A percentile compares a stretch with the other conserved stretches of the same genome.
Evolutionary conservation across 2,888 invertebrate genomes (phyloP).

Genomic region (Eumacrocentrus americanus): DNA sequence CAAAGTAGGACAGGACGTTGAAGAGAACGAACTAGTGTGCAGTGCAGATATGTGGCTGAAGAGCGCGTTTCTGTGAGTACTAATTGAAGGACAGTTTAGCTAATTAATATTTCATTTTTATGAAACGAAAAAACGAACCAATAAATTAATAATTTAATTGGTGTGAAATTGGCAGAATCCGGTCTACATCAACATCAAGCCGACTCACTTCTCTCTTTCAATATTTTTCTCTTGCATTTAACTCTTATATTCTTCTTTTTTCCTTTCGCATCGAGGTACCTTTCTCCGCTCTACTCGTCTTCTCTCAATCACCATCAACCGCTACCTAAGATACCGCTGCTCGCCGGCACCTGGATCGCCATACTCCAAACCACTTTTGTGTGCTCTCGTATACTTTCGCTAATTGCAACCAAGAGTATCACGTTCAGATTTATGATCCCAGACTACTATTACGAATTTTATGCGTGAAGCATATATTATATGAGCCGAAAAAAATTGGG

Average conservation of each 20-base stretch:
- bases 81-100: constrained; percentile 16
- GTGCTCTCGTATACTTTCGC: constrained; percentile 37
- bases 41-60: constrained; percentile 54
- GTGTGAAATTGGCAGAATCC: too few species aligned
- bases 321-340: constrained; percentile 25
- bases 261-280: constrained; percentile 8
- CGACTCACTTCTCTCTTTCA: too few species aligned
- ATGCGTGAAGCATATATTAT: not conserved
- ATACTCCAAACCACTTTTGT: constrained; percentile 32
- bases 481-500: not conserved
- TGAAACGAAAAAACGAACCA: too few species aligned
- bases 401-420: constrained; percentile 33
- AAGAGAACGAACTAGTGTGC: constrained; percentile 38
- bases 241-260: constrained; percentile 5
- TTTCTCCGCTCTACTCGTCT: constrained; percentile 12
- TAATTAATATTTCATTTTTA: too few species aligned
- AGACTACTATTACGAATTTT: not conserved
- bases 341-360: constrained; percentile 27
- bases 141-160: too few species aligned
- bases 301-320: not conserved
- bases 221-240: too few species aligned
- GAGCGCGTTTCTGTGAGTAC: constrained; percentile 55
- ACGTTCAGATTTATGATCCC: constrained; percentile 17
- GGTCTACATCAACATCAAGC: too few species aligned
- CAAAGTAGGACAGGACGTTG: constrained; percentile 34